Conservation (phyloP, 2,888 invertebrate genomes). For the Notodromas monacha region DNA sequence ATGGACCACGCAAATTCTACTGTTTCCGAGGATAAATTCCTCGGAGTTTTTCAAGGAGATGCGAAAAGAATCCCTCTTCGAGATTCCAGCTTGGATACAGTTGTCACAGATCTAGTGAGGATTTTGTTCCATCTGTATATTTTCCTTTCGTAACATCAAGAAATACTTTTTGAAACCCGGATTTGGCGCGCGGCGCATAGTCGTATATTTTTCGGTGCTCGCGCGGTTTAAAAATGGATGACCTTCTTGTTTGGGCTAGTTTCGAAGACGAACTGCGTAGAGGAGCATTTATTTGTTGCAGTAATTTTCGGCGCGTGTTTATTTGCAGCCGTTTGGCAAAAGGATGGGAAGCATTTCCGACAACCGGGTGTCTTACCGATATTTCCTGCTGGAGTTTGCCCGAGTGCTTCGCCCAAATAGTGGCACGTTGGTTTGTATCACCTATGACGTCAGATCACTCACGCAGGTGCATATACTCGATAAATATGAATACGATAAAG, state of each 20-base stretch:
- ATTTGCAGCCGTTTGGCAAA: slow-evolving; percentile 22
- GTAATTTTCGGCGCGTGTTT: no score
- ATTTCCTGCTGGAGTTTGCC: slow-evolving; percentile 20
- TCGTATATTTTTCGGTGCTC: no score
- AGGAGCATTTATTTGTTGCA: no score
- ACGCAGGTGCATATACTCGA: no score
- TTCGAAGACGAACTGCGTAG: no score
- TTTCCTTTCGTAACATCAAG: no score
- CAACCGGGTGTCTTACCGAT: slow-evolving; percentile 21
- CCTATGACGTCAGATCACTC: slow-evolving; percentile 16
- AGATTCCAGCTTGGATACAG: slow-evolving; percentile 20
- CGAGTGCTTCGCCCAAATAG: slow-evolving; percentile 17
- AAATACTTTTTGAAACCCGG: no score
- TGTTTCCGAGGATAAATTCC: no score
- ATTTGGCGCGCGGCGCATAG: no score
- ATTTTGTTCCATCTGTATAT: background rate
- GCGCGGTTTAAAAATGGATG: no score
- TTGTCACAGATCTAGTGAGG: slow-evolving; percentile 22
- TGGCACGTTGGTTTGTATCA: slow-evolving; percentile 22
- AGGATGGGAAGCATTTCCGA: slow-evolving; percentile 20
- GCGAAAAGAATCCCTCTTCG: slow-evolving; percentile 19
- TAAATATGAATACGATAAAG: no score
- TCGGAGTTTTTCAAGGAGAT: slow-evolving; percentile 21
- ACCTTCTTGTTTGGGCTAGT: no score
- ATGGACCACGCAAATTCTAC: slow-evolving; percentile 17